Percentiles rank a stretch among this genome's conserved stretches.
phyloP scores from a whole-genome alignment of 1,140 invertebrate species.

The Ips typographus region DNA sequence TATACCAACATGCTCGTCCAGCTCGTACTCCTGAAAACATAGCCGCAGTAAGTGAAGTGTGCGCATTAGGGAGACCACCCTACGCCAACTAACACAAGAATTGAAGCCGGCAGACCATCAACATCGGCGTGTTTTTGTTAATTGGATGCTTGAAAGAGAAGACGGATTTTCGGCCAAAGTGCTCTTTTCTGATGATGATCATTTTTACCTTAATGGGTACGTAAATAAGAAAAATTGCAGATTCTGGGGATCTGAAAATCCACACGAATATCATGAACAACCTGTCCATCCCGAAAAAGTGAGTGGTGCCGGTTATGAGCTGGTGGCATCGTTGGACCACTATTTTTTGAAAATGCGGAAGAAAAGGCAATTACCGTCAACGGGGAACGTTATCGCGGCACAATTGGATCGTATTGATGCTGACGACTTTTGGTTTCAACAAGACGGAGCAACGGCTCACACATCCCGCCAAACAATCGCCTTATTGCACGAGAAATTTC shows the following conservation, averaged over 20 bases:
- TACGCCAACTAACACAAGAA: neutral
- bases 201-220: constrained; percentile 1
- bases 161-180: constrained; percentile 10
- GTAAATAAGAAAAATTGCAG: constrained; percentile 11
- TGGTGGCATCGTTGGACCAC: constrained; percentile 35
- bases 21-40: neutral
- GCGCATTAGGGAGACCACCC: neutral
- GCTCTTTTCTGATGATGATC: constrained; percentile 7
- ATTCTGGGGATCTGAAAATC: constrained; percentile 23
- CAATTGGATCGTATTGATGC: constrained; percentile 12
- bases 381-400: constrained; percentile 10
- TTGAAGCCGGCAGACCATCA: neutral
- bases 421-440: constrained; percentile 36
- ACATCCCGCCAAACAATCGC: constrained; percentile 26
- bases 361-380: constrained; percentile 19
- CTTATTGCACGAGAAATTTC: constrained; percentile 24
- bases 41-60: neutral
- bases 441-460: constrained; percentile 33
- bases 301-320: constrained; percentile 38
- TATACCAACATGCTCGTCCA: neutral
- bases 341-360: constrained; percentile 45
- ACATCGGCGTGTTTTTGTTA: neutral
- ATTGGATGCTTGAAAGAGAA: neutral
- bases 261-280: constrained; percentile 25
- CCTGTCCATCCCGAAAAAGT: constrained; percentile 38